phyloP scores from a whole-genome alignment of 2,888 invertebrate species.

The Liposcelis brunnea region DNA sequence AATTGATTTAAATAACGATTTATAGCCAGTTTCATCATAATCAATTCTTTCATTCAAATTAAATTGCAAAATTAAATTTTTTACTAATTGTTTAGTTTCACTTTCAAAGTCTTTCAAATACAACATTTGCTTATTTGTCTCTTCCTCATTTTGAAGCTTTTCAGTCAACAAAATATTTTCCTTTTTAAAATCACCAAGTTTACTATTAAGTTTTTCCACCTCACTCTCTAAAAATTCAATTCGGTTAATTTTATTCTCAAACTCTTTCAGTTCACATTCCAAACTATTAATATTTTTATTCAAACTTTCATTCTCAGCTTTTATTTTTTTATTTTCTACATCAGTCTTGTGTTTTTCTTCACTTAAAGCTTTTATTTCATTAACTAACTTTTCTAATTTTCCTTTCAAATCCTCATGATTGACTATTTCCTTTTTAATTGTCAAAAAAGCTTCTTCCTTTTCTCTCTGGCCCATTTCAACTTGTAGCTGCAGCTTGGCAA shows the following conservation, averaged over 20 bases:
- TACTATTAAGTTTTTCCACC: conserved; percentile 2
- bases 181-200: neutral
- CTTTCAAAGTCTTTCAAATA: too few relatives aligned
- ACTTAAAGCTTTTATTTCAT: conserved; percentile 18
- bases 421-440: conserved; percentile 18
- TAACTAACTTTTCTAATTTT: conserved; percentile 11
- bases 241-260: conserved; percentile 4
- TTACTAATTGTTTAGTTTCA: neutral
- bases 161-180: neutral
- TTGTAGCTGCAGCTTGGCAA: conserved; percentile 20
- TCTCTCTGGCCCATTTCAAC: conserved; percentile 20
- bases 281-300: conserved; percentile 11
- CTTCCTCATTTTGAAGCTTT: neutral
- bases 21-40: too few relatives aligned
- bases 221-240: conserved; percentile 8
- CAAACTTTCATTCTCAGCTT: conserved; percentile 6
- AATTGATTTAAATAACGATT: too few relatives aligned
- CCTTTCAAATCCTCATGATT: conserved; percentile 21
- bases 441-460: conserved; percentile 23
- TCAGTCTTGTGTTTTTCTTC: conserved; percentile 19
- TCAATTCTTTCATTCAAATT: neutral
- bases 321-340: conserved; percentile 10
- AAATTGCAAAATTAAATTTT: neutral
- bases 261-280: conserved; percentile 10
- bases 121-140: neutral